phyloP scores from a whole-genome alignment of 2,888 invertebrate genomes.

The Polymixis lichenea region DNA sequence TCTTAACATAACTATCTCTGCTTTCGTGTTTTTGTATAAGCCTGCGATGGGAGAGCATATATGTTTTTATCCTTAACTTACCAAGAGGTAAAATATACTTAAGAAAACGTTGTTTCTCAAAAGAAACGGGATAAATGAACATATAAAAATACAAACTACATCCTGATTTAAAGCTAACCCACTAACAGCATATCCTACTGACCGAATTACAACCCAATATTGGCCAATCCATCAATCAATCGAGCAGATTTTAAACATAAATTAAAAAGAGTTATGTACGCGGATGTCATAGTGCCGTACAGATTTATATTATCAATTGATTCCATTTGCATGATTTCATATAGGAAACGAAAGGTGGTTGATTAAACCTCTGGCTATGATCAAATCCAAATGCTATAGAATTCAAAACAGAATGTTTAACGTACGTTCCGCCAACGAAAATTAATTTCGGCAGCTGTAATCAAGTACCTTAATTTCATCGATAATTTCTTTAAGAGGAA shows the following conservation, averaged over 20 bases:
- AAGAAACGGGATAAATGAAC: neutral
- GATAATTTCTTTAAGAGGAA: conserved; percentile 44
- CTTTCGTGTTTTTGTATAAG: neutral
- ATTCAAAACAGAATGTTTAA: conserved; percentile 8
- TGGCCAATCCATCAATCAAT: conserved; percentile 10
- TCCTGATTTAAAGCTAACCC: conserved; percentile 22
- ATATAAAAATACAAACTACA: neutral
- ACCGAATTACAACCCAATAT: conserved; percentile 31
- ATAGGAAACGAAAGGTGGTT: conserved; percentile 10
- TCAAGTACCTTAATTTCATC: conserved; percentile 31
- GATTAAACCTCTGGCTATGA: neutral
- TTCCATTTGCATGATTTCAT: conserved; percentile 22
- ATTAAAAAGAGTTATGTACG: conserved; percentile 31
- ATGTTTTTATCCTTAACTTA: neutral
- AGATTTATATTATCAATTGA: conserved; percentile 37
- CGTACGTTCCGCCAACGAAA: neutral
- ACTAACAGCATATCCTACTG: conserved; percentile 18
- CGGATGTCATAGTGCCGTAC: conserved; percentile 14
- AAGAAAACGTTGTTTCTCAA: neutral
- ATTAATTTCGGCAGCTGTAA: conserved; percentile 22
- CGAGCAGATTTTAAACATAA: conserved; percentile 44
- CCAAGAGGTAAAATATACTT: neutral
- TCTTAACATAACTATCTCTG: conserved; percentile 6
- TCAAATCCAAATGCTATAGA: neutral
- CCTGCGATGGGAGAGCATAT: neutral